Evolutionary conservation across 2,113 vertebrate genomes (phyloP).

Genomic region (Lycocorax pyrrhopterus): DNA sequence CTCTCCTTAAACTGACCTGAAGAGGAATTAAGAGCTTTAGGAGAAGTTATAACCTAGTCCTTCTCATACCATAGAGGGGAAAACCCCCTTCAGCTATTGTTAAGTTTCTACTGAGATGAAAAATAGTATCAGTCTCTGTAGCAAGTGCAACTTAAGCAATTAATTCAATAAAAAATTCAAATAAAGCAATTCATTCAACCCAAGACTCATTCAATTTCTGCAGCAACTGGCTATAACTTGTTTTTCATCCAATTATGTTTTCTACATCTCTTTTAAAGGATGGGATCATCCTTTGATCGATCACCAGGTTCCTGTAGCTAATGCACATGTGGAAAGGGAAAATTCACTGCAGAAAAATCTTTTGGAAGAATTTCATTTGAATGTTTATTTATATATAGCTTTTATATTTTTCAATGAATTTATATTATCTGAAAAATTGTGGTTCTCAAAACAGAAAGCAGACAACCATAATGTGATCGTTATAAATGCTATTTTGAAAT

Average conservation of each 20-base stretch:
- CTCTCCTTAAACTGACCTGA: not conserved
- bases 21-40: not conserved
- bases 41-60: not conserved
- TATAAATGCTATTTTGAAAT: not conserved
- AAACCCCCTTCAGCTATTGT: not conserved
- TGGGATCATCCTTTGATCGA: not conserved
- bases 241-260: constrained; percentile 11
- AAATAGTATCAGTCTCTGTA: not conserved
- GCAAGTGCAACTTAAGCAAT: not conserved
- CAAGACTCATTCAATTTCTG: not conserved
- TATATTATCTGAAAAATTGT: not conserved
- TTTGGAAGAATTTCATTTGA: not conserved
- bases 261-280: not conserved
- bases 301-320: not conserved
- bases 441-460: not conserved
- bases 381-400: not conserved
- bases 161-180: not conserved
- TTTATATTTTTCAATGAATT: not conserved
- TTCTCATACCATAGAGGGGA: not conserved
- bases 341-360: not conserved
- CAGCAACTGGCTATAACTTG: not conserved
- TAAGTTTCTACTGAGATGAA: not conserved
- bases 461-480: not conserved
- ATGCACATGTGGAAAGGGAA: not conserved
- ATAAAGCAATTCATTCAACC: not conserved